These are phyloP conservation scores for Turnix velox DNA, from an alignment of 2,113 vertebrate species.

Conservation along the genomic window DNA sequence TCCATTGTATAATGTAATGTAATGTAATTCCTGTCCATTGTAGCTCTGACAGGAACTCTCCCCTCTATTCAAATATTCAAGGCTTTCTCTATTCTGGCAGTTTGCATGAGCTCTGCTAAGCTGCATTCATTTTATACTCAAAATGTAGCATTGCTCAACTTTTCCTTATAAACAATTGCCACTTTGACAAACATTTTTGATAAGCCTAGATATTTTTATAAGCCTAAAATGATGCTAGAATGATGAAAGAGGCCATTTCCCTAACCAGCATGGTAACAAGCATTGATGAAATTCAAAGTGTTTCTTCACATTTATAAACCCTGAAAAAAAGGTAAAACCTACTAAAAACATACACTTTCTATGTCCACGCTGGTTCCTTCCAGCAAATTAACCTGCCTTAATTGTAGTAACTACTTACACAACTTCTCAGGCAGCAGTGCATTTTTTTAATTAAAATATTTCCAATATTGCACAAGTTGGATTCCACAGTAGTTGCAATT, in stretches of 20 bases:
- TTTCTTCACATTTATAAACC: not conserved
- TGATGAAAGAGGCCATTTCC: accelerated
- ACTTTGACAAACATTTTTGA: not conserved
- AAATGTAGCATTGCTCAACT: not conserved
- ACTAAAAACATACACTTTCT: not conserved
- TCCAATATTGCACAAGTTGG: accelerated
- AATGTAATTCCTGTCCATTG: not conserved
- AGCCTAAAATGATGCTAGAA: not conserved
- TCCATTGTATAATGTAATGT: no score
- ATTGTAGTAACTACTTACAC: not conserved
- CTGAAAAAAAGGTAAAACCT: not conserved
- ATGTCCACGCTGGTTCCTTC: not conserved
- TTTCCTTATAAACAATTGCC: not conserved
- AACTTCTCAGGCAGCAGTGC: not conserved
- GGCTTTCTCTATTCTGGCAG: not conserved
- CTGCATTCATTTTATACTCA: not conserved
- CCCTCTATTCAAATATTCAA: not conserved
- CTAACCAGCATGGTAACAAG: not conserved
- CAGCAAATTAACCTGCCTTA: not conserved
- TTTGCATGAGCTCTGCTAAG: not conserved
- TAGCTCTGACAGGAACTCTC: not conserved
- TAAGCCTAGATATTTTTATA: not conserved
- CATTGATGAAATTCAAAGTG: not conserved
- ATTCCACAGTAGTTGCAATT: not conserved
- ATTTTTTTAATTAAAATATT: not conserved